Conservation (phyloP, 2,888 invertebrate species). For the Hemithea aestivaria region DNA sequence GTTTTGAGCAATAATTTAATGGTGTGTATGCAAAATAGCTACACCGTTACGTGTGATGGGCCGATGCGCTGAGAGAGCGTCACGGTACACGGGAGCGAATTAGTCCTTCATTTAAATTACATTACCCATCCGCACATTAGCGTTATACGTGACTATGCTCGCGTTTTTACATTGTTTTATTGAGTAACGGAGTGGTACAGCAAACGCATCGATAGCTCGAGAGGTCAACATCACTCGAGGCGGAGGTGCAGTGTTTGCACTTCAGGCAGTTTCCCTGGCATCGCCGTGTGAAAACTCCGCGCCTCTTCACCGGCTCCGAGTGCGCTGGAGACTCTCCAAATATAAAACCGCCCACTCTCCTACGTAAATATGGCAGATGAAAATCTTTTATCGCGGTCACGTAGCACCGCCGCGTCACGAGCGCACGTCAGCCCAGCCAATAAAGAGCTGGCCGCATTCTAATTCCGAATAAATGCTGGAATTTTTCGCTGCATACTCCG, state of each 20-base stretch:
- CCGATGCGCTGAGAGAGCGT: conserved; percentile 69
- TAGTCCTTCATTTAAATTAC: conserved; percentile 77
- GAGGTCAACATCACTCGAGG: conserved; percentile 47
- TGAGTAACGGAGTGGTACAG: conserved; percentile 39
- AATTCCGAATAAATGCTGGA: conserved; percentile 70
- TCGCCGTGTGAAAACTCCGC: conserved; percentile 71
- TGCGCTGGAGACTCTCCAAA: conserved; percentile 67
- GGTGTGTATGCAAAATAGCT: conserved; percentile 78
- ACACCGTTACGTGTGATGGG: conserved; percentile 76
- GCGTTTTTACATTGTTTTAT: conserved; percentile 51
- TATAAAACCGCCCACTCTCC: conserved; percentile 77
- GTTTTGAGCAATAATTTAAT: conserved; percentile 79
- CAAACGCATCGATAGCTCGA: conserved; percentile 50
- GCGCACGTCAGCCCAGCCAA: conserved; percentile 71
- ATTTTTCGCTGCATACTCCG: conserved; percentile 60
- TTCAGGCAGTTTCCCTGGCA: conserved; percentile 50
- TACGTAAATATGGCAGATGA: conserved; percentile 78
- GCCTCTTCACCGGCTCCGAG: conserved; percentile 48
- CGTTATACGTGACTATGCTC: conserved; percentile 53
- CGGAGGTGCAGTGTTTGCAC: conserved; percentile 32
- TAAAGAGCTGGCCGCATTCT: conserved; percentile 74
- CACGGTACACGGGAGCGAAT: conserved; percentile 72
- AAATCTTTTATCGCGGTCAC: conserved; percentile 79
- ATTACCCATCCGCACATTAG: conserved; percentile 61
- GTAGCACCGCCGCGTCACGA: conserved; percentile 75